Evolutionary conservation across 23 tunicate species (phyloP).

Genomic region (Halocynthia roretzi): DNA sequence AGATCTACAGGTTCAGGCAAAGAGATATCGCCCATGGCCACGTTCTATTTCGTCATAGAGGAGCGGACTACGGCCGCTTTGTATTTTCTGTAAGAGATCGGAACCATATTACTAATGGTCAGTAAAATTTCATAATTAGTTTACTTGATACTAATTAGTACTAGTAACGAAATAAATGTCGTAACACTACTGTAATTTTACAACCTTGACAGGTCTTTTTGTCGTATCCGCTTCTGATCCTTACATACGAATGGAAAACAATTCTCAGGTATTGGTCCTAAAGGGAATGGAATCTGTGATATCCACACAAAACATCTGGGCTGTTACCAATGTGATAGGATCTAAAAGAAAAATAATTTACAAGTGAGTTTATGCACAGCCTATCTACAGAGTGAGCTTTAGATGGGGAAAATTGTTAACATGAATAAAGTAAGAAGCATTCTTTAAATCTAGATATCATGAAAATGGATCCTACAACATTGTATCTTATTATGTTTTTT

Average conservation of each 20-base stretch:
- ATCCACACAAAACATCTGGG: slow-evolving; percentile 20
- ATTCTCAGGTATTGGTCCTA: slow-evolving; percentile 31
- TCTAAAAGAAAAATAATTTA: slow-evolving; percentile 27
- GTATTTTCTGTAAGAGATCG: slow-evolving; percentile 88
- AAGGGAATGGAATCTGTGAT: slow-evolving; percentile 21
- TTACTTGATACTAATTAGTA: neutral
- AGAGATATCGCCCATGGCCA: slow-evolving; percentile 34
- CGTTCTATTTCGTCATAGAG: slow-evolving; percentile 61
- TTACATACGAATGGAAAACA: slow-evolving; percentile 24
- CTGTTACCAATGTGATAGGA: slow-evolving; percentile 54
- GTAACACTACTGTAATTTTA: neutral
- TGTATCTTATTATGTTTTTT: no score
- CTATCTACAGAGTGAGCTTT: no score
- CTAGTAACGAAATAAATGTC: neutral
- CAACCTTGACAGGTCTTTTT: slow-evolving; percentile 42
- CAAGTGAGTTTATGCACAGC: slow-evolving; percentile 28
- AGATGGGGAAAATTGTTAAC: neutral
- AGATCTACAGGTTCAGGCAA: slow-evolving; percentile 73
- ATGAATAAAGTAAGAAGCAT: neutral
- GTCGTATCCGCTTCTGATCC: slow-evolving; percentile 62
- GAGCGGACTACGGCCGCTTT: slow-evolving; percentile 56
- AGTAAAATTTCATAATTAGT: neutral
- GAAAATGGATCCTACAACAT: no score
- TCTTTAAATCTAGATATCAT: no score
- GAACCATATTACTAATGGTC: slow-evolving; percentile 54